Conservation (phyloP, 1,140 invertebrate species). For the Drosophila parvula region DNA sequence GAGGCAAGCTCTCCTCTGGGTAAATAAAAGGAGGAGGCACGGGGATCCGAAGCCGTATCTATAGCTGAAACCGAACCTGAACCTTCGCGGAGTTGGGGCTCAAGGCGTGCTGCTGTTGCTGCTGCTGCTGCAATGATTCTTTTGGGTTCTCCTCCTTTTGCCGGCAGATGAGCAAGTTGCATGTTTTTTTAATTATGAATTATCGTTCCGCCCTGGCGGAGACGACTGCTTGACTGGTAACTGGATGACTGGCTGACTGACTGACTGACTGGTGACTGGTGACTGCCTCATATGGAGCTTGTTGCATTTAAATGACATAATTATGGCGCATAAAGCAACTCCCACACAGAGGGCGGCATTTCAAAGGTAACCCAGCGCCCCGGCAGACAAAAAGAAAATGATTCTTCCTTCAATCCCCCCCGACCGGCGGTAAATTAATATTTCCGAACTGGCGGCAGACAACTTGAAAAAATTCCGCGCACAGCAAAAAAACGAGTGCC, state of each 20-base stretch:
- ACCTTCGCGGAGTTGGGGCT: conserved; percentile 40
- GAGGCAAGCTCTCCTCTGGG: conserved; percentile 17
- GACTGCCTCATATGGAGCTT: conserved; percentile 55
- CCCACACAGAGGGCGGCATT: conserved; percentile 65
- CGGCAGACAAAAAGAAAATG: conserved; percentile 25
- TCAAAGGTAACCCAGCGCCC: conserved; percentile 51
- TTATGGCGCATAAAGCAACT: conserved; percentile 78
- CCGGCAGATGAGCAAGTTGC: conserved; percentile 64
- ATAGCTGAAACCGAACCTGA: conserved; percentile 30
- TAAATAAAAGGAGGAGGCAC: conserved; percentile 21
- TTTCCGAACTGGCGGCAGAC: conserved; percentile 63
- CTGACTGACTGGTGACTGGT: conserved; percentile 28
- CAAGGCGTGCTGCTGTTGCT: conserved; percentile 61
- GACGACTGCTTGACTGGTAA: conserved; percentile 36
- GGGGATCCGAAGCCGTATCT: conserved; percentile 23
- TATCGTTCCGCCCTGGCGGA: conserved; percentile 60
- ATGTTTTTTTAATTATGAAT: conserved; percentile 81
- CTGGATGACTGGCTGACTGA: conserved; percentile 39
- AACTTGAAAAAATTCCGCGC: conserved; percentile 67
- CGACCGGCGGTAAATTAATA: conserved; percentile 54
- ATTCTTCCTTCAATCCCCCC: background rate
- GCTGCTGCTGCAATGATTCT: conserved; percentile 46
- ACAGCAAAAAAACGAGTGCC: conserved; percentile 40
- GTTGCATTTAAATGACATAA: conserved; percentile 83
- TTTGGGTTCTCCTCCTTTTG: conserved; percentile 36